Percentiles rank a stretch among this genome's conserved stretches.
Evolutionary conservation across 2,113 vertebrate species (phyloP).

Genomic region (Chaetodon auriga): DNA sequence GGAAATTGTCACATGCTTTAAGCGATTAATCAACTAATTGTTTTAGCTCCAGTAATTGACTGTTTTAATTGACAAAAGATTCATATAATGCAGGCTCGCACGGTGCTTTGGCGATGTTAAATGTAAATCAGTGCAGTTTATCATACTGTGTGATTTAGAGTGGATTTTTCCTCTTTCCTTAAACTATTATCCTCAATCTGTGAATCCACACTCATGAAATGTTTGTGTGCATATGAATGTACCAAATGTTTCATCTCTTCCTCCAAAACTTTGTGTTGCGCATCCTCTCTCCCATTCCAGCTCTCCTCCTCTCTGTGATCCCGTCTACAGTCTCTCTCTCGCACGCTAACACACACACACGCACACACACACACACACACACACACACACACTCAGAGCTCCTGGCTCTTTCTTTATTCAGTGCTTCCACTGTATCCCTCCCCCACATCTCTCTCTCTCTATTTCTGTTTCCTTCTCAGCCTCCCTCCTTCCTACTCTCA

Average conservation of each 20-base stretch:
- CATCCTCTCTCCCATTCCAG: background rate
- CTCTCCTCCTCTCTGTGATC: slow-evolving; percentile 33
- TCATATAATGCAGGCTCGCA: background rate
- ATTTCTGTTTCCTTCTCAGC: slow-evolving; percentile 21
- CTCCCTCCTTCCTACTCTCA: background rate
- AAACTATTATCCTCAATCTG: background rate
- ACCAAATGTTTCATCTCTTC: background rate
- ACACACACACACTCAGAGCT: slow-evolving; percentile 23
- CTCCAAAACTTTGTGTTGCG: slow-evolving; percentile 1
- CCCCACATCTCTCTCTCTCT: slow-evolving; percentile 12
- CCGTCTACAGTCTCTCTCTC: slow-evolving; percentile 23
- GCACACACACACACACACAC: slow-evolving; percentile 21
- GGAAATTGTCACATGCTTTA: too few relatives aligned
- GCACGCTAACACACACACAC: background rate
- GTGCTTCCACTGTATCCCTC: slow-evolving; percentile 22
- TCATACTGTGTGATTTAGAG: too few relatives aligned
- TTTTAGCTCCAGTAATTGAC: too few relatives aligned
- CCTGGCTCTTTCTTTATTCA: slow-evolving; percentile 41
- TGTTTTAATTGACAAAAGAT: too few relatives aligned
- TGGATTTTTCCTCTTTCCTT: background rate
- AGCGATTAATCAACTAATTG: too few relatives aligned
- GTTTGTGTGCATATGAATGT: background rate
- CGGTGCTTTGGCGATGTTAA: background rate
- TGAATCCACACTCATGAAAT: background rate
- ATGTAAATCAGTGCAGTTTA: background rate